Base-by-base conservation (phyloP, 1,140 invertebrate genomes). In the Agrypnia vestita region DNA sequence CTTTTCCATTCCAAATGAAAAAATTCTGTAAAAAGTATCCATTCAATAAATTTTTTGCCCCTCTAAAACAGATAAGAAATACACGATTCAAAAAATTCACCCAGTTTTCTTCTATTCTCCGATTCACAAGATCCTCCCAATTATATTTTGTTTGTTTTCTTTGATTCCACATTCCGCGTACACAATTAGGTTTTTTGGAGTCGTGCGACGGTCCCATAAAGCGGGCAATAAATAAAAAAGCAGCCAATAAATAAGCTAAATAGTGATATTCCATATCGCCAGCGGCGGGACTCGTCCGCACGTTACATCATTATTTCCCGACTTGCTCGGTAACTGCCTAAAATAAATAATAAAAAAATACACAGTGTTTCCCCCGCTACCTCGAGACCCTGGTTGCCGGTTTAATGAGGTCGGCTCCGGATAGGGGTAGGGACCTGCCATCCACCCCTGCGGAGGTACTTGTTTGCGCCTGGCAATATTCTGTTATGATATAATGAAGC, bases 401-500 rank as follows among this genome's bases (percentile, higher is more conserved):
- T 35, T 49, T 77, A 77, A 77, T 77, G 76, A 67, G 35, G 56
- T 61, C 46, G 59, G 76, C 44, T 19, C 53, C 13, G 49, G 46
- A 47, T 44, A 12, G 25, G 64, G 46, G 25, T 44, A 17, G 53
- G 53, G 53, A 17, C 25, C 25, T 35, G 6, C 25, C 25, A 35
- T 35, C 25, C 25, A 35, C 25, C 25, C 6, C 25, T 35, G 25
- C 25, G 6, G 25, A 35, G 25, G 53, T 43, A 46, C 61, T 46
- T 67, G 76, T 77, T 77, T 64, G 59, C 67, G 67, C 35, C 64
- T 64, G 61, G 76, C 61, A 77, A 69, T 77, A 77, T 69, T 67
- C 76, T 64, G 76, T 77, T 67, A 77, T 67, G 76, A 67, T 77
- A 77, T 64, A 77, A 77, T 77, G 64, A 77, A 64, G 76, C 61